Evolutionary conservation across 2,797 vertebrate species (phyloP).

Genomic region (Halcyon badia): DNA sequence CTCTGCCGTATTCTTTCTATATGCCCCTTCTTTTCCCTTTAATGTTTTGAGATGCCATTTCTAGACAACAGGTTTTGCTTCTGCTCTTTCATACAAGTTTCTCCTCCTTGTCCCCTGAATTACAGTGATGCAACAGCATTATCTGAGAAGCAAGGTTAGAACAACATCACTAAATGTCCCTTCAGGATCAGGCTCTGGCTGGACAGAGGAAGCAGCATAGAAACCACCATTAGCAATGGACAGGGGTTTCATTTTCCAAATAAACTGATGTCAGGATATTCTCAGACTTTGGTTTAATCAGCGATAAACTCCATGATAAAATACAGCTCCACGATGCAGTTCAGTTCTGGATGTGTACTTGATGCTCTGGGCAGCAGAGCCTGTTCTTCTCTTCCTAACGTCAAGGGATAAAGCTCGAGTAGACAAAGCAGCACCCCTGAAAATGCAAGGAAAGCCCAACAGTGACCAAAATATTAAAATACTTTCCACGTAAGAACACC

Average conservation of each 20-base stretch:
- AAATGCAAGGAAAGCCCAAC: background rate
- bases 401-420: background rate
- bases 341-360: background rate
- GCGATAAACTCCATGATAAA: background rate
- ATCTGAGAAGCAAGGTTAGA: background rate
- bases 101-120: background rate
- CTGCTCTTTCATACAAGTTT: background rate
- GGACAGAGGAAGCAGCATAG: background rate
- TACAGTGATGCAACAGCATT: background rate
- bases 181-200: background rate
- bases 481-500: background rate
- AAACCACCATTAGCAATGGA: background rate
- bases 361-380: background rate
- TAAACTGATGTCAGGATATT: background rate
- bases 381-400: background rate
- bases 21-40: background rate
- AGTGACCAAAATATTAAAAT: background rate
- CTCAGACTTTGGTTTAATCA: background rate
- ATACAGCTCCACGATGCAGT: background rate
- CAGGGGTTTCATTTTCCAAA: background rate
- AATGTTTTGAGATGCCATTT: background rate
- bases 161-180: background rate
- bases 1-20: background rate
- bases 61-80: background rate
- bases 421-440: background rate